Base-by-base conservation (phyloP, 2,888 invertebrate genomes). In the Aleiodes testaceus region DNA sequence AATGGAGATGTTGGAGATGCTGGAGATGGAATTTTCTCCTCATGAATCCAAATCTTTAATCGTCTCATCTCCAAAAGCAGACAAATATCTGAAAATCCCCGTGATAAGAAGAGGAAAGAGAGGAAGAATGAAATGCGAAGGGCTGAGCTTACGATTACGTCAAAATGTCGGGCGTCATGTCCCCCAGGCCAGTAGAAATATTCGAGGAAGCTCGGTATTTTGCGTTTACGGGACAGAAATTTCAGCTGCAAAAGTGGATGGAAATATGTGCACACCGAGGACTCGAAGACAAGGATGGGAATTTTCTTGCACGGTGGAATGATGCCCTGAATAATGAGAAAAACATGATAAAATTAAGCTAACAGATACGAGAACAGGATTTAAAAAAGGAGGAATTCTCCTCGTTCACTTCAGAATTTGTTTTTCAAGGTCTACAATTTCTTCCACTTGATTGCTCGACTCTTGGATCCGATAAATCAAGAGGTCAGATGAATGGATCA, bases 121-220 rank as follows among this genome's bases (percentile, higher is more conserved):
- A 52, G 61, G 30, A 26, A 55, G 49, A 49, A 55, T 64, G 18
- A 47, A 65, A 30, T 14, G 20, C 36, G 63, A 26, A 53, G 22
- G 45, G 42, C 59, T 55, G 12, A 49, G 59, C 45, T 26, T 50
- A 36, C 50, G 44, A 72, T 74, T 66, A 67, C 64, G 66, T 66
- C 50, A 47, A 55, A 63, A 69, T 70, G 55, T 70, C 44, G 61
- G 22, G 59, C 64, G 67, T 53, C 69, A 20, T 65, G 52, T 69
- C 14, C 26, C 36, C 22, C 26, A 67, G 50, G 55, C 44, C 61
- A 45, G 42, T 11, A 59, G 47, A 71, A 72, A 72, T 69, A 69
- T 75, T 72, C 45, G 49, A 69, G 67, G 53, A 70, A 69, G 45
- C 59, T 59, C 16, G 69, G 74, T 69, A 74, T 71, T 74, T 75